phyloP scores from a whole-genome alignment of 92 coral and sea anemone species.

The Desmophyllum pertusum region DNA sequence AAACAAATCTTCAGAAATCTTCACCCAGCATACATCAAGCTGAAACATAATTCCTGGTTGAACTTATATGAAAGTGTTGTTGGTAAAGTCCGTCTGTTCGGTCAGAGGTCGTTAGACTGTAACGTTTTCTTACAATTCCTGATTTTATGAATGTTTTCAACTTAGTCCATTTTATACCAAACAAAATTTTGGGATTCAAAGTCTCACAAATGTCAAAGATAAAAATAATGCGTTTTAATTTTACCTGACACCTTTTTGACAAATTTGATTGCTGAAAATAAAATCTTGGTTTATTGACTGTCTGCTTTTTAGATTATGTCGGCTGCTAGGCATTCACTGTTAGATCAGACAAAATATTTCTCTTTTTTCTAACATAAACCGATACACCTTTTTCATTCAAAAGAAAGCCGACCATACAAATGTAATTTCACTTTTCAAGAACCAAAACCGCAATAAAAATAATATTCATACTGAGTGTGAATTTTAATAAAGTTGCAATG shows the following conservation, averaged over 20 bases:
- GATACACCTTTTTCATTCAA: not conserved
- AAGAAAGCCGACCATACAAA: not conserved
- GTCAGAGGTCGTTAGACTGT: too few relatives aligned
- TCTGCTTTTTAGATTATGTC: not conserved
- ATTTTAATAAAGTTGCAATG: constrained; percentile 10
- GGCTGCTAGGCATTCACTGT: not conserved
- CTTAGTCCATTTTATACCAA: too few relatives aligned
- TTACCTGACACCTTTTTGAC: not conserved
- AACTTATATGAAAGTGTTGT: too few relatives aligned
- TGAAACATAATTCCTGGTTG: too few relatives aligned
- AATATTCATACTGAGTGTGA: not conserved
- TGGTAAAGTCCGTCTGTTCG: too few relatives aligned
- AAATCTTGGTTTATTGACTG: not conserved
- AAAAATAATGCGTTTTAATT: not conserved
- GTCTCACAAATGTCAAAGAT: not conserved
- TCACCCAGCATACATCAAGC: too few relatives aligned
- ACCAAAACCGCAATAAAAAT: not conserved
- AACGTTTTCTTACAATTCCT: too few relatives aligned
- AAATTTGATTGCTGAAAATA: constrained; percentile 3
- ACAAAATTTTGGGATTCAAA: not conserved
- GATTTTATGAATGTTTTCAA: too few relatives aligned
- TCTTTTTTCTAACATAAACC: not conserved
- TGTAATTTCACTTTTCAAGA: not conserved
- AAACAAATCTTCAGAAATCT: too few relatives aligned
- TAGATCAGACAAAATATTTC: not conserved